Base-by-base conservation (phyloP, 2,888 invertebrate species). In the Caenorhabditis sp. region DNA sequence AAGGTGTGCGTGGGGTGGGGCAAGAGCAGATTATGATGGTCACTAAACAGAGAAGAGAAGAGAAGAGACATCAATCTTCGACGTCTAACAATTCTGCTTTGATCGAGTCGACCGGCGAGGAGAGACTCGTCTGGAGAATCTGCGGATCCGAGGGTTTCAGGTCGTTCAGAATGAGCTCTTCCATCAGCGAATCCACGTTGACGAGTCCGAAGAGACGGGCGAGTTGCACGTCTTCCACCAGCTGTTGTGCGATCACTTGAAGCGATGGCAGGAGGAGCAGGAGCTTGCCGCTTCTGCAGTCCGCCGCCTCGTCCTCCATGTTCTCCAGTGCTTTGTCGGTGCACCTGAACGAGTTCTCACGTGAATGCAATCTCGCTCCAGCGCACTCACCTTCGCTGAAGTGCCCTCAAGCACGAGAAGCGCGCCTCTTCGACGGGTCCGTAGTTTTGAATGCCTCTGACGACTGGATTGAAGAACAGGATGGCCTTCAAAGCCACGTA, bases 401-500 rank as follows among this genome's bases (percentile, higher is more conserved):
- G 43, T 8, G 80, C 78, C 35, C 78, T 55, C 41, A 83, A 59
- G 55, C 74, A 80, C 11, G 79, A 74, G 11, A 74, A 56, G 30
- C 83, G 37, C 2, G 83, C 80, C n/a, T 70, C 73, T 35, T 83
- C 83, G 0, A 83, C 81, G 13, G 58, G 37, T 1, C 71, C 68
- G 13, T 70, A 61, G 46, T 83, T 80, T 0, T 35, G 26, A 15
- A 81, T 52, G 9, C 76, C 82, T 32, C 80, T 43, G 30, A 77
- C 66, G 96, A 97, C 95, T 82, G 97, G 97, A 91, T 98, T 97
- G 89, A 98, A 98, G 91, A 98, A 98, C 61, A 98, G 95, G 89
- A 98, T 94, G 58, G 97, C 96, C 91, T 98, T 98, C 82, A 98
- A 92, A 89, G 97, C 98, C 63, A 97, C 96, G 90, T 96, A 95